A percentile compares a stretch with the other conserved stretches of the same genome.
Evolutionary conservation across 2,113 vertebrate species (phyloP).

Genomic region (Paramisgurnus dabryanus): DNA sequence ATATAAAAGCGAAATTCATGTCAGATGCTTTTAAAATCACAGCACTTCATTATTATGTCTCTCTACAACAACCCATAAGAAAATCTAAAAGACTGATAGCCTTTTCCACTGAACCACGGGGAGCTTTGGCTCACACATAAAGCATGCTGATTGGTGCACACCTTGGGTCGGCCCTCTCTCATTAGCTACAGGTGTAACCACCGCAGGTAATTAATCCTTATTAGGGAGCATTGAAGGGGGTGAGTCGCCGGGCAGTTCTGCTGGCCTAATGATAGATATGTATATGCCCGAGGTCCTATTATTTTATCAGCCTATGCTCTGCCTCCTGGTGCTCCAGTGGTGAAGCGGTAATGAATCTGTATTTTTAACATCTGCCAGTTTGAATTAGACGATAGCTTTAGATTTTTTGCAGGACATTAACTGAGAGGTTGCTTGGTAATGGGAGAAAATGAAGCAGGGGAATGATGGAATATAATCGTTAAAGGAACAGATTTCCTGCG

Average conservation of each 20-base stretch:
- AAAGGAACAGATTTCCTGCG: conserved; percentile 26
- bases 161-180: conserved; percentile 29
- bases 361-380: conserved; percentile 43
- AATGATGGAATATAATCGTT: conserved; percentile 10
- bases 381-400: conserved; percentile 39
- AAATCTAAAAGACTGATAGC: conserved; percentile 45
- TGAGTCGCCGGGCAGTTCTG: conserved; percentile 32
- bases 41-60: conserved; percentile 12
- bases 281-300: conserved; percentile 15
- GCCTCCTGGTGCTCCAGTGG: neutral
- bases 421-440: conserved; percentile 9
- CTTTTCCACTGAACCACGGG: conserved; percentile 30
- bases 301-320: neutral
- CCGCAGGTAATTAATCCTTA: conserved; percentile 57
- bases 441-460: conserved; percentile 8
- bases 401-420: conserved; percentile 34
- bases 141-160: conserved; percentile 27
- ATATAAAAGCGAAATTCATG: neutral
- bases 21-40: conserved; percentile 12
- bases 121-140: conserved; percentile 12
- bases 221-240: conserved; percentile 41
- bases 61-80: neutral
- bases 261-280: conserved; percentile 26
- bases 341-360: conserved; percentile 38
- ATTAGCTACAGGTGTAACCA: conserved; percentile 49